These are phyloP conservation scores for Urosaurus nigricauda DNA, from an alignment of 2,797 vertebrate species.

Conservation along the genomic window DNA sequence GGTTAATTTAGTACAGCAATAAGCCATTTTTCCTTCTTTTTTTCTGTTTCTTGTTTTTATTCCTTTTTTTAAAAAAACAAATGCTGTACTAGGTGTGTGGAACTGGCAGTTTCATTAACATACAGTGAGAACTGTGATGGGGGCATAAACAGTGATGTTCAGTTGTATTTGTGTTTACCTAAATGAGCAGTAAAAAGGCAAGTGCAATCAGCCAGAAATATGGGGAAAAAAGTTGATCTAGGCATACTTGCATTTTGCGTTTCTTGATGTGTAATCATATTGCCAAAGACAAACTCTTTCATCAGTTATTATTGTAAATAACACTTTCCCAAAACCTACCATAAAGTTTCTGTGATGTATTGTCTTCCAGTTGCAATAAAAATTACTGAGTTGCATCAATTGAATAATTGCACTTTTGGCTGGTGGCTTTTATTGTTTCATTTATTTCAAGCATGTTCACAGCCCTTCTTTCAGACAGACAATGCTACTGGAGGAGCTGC, in stretches of 20 bases:
- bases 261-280: constrained; percentile 98
- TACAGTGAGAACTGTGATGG: constrained; percentile 74
- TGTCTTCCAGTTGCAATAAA: constrained; percentile 99
- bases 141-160: constrained; percentile 74
- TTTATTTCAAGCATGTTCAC: constrained; percentile 5
- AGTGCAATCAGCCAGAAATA: constrained; percentile 83
- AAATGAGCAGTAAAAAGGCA: constrained; percentile 85
- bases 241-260: constrained; percentile 87
- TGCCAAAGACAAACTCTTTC: constrained; percentile 99
- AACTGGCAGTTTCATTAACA: constrained; percentile 84
- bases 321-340: constrained; percentile 96
- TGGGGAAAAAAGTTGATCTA: constrained; percentile 79
- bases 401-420: constrained; percentile 70
- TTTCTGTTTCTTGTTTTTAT: constrained; percentile 74
- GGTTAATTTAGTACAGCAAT: constrained; percentile 79
- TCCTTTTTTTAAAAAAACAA: constrained; percentile 50
- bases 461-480: neutral
- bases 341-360: constrained; percentile 99
- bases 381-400: constrained; percentile 95
- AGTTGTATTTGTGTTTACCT: constrained; percentile 76
- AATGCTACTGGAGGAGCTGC: neutral
- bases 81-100: constrained; percentile 80
- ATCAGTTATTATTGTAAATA: constrained; percentile 99
- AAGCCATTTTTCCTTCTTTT: constrained; percentile 77
- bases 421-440: constrained; percentile 34